Conservation (phyloP, 2,888 invertebrate genomes). For the Cephus nigrinus region DNA sequence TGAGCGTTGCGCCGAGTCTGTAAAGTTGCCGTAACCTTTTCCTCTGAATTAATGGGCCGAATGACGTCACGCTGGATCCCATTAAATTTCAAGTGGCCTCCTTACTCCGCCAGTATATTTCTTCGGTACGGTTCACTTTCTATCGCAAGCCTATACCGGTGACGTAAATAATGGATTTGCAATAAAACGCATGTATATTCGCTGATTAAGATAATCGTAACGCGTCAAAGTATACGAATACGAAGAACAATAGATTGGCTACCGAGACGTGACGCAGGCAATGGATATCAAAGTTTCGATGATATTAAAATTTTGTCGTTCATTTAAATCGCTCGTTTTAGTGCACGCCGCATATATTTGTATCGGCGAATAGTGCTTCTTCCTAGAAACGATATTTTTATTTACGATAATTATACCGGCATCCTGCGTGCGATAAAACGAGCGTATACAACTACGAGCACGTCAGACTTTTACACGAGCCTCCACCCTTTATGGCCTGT, state of each 20-base stretch:
- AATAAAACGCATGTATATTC: slow-evolving; percentile 1
- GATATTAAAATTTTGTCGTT: too few relatives aligned
- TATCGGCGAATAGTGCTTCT: neutral
- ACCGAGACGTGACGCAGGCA: too few relatives aligned
- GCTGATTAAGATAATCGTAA: neutral
- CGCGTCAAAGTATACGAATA: too few relatives aligned
- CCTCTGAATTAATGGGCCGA: slow-evolving; percentile 61
- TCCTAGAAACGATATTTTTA: slow-evolving; percentile 12
- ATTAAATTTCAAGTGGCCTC: slow-evolving; percentile 28
- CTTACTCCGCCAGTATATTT: slow-evolving; percentile 36
- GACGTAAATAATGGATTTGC: slow-evolving; percentile 6
- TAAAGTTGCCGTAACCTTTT: slow-evolving; percentile 61
- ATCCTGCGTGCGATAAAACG: slow-evolving; percentile 10
- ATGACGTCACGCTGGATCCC: slow-evolving; percentile 54
- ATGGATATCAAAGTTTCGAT: too few relatives aligned
- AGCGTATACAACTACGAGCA: neutral
- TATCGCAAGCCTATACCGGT: slow-evolving; percentile 14
- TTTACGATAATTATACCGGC: slow-evolving; percentile 22
- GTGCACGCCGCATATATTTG: too few relatives aligned
- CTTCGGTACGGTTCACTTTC: slow-evolving; percentile 23
- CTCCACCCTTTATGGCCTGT: neutral
- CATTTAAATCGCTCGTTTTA: too few relatives aligned
- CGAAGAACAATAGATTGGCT: too few relatives aligned
- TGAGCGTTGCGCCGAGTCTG: slow-evolving; percentile 41
- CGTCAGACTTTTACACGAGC: neutral